Evolutionary conservation across 30 jellyfish, hydroid and myxozoan species (phyloP), one percentile per base, ranked within the genome.

Genomic region (Cassiopea xamachana): DNA sequence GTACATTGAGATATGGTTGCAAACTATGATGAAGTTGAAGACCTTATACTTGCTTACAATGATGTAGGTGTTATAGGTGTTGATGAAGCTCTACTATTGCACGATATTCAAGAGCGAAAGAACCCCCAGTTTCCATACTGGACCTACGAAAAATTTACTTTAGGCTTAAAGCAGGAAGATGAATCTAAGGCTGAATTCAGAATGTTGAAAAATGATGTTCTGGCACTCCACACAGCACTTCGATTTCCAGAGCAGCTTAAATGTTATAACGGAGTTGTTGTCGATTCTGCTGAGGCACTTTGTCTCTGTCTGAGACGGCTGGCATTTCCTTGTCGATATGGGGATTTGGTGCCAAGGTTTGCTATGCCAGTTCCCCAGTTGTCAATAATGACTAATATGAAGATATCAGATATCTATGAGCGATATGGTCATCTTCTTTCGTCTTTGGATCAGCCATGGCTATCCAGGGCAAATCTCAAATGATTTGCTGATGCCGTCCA

Each of bases 341-440:
- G 69, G 15, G 85, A 76, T 47, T 16, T 76, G 70, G 50, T 76
- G 45, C 85, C 47, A 43, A 27, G 85, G 68, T 76, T 76, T 76
- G 85, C 85, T 55, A 81, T 81, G 81, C 90, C 90, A n/a, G 81
- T 81, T 18, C 90, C 90, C 69, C 90, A 81, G 50, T 76, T 76
- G 50, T 76, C 69, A 8, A 76, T 76, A 70, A 76, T 76, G 13
- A 48, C 70, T 39, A 76, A 76, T 59, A 58, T 76, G 70, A 70
- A 43, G 9, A 48, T 48, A 6, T 69, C 45, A 2, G 85, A 76
- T 39, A 76, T 76, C 67, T 76, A 76, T 76, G 69, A 48, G 39
- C 45, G 69, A 18, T 76, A 4, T 76, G 39, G 39, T 19, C 16
- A 51, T 48, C 83, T 9, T 19, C 72, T 60, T 2, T 10, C 13